phyloP scores from a whole-genome alignment of 2,113 vertebrate genomes.

The Takifugu bimaculatus region DNA sequence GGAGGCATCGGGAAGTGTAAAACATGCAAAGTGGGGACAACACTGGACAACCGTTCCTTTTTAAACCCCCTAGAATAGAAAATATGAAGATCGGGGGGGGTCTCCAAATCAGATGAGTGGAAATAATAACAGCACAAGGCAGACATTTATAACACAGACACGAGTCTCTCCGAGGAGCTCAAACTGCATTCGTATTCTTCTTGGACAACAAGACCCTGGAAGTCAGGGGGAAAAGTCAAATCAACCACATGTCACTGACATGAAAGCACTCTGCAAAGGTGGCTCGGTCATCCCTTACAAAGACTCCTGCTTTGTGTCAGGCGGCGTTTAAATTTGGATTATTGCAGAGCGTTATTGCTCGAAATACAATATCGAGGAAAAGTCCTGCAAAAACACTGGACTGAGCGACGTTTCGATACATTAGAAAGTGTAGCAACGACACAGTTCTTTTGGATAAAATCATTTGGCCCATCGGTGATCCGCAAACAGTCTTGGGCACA shows the following conservation, averaged over 20 bases:
- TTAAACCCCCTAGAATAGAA: too few relatives aligned
- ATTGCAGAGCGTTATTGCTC: conserved; percentile 62
- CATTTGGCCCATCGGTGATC: conserved; percentile 21
- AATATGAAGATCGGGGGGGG: too few relatives aligned
- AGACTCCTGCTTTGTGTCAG: not conserved
- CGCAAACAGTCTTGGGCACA: conserved; percentile 42
- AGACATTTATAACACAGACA: not conserved
- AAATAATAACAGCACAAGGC: too few relatives aligned
- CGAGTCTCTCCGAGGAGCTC: not conserved
- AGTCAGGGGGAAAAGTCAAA: too few relatives aligned
- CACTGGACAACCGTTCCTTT: too few relatives aligned
- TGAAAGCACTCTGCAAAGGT: not conserved
- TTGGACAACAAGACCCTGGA: not conserved
- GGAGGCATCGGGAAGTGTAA: too few relatives aligned
- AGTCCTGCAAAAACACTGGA: conserved; percentile 17
- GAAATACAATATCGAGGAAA: conserved; percentile 48
- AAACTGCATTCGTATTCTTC: not conserved
- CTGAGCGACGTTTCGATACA: conserved; percentile 10
- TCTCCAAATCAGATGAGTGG: too few relatives aligned
- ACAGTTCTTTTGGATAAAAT: conserved; percentile 4
- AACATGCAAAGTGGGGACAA: too few relatives aligned
- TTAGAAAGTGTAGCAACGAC: conserved; percentile 21
- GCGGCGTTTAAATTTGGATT: conserved; percentile 21
- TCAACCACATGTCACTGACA: too few relatives aligned
- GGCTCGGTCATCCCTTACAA: not conserved